Conservation (phyloP, 2,113 vertebrate genomes). For the Brachypteracias leptosomus region DNA sequence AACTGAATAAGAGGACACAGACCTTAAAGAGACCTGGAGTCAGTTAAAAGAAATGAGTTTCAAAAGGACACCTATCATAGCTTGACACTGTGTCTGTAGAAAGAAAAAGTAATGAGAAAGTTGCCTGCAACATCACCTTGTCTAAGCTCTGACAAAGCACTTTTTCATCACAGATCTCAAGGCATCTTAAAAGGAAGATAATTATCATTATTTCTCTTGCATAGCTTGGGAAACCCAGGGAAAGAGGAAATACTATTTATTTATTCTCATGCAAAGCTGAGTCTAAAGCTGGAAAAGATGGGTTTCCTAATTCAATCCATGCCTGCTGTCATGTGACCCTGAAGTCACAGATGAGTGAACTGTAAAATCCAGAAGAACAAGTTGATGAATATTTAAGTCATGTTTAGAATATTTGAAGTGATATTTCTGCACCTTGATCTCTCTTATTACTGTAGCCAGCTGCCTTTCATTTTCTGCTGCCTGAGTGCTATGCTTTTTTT, state of each 20-base stretch:
- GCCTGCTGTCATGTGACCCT: not conserved
- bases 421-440: conserved; percentile 34
- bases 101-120: not conserved
- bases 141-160: not conserved
- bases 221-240: not conserved
- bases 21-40: not conserved
- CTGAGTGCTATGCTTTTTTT: not conserved
- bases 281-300: not conserved
- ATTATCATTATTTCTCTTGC: not conserved
- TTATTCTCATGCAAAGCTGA: not conserved
- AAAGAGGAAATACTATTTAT: not conserved
- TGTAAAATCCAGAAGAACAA: conserved; percentile 11
- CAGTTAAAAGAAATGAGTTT: not conserved
- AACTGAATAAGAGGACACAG: not conserved
- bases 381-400: conserved; percentile 32
- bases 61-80: not conserved
- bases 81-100: not conserved
- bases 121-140: not conserved
- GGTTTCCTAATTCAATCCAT: not conserved
- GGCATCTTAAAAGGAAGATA: not conserved
- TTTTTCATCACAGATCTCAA: not conserved
- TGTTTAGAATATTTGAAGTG: conserved; percentile 8
- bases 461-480: conserved; percentile 15
- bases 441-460: not conserved
- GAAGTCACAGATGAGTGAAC: conserved; percentile 33